Evolutionary conservation across 2,113 vertebrate species (phyloP), one percentile per base, ranked within the genome.

Genomic region (Platycercus adscitus): DNA sequence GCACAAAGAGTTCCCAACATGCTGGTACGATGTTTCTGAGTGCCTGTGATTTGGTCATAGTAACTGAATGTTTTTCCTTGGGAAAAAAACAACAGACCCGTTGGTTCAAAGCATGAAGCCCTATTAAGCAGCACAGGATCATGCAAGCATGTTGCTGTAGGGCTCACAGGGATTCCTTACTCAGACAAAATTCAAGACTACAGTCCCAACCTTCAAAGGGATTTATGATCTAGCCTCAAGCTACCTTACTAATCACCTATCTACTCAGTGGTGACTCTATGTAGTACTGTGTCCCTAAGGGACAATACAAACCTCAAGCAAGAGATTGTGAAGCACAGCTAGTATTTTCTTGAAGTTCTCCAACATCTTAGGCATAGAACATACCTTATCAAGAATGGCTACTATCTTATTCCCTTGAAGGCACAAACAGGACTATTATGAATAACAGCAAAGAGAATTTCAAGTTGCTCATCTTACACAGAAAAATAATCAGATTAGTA

Each of bases 211-310:
- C 73, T 89, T 93, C 65, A 81, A 81, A 66, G 72, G 77, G 86
- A 95, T 95, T 89, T 92, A 95, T 86, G 86, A 86, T 46, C 41
- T 53, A 92, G 77, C 91, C 93, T 89, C 73, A 80, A 73, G 86
- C 83, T 80, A 63, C n/a, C 16, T 88, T 81, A 91, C 65, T 79
- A 81, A 95, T 92, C 83, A 86, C 25, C 25, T 10, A 44, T 61
- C 41, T 92, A 78, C 58, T 72, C 64, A 80, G 6, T 17, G 28
- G 80, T 61, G 77, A 85, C 53, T 53, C 46, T 16, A 6, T 3
- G 23, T 64, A 89, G 68, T 82, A 79, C 41, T 35, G 11, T 66
- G 26, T 71, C 78, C 76, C 65, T 66, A 69, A 76, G 49, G 63
- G 73, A 89, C 37, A 76, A 82, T 10, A 53, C 1, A 18, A 90